phyloP scores from a whole-genome alignment of 2,113 vertebrate genomes.

The Gallinago undulata region DNA sequence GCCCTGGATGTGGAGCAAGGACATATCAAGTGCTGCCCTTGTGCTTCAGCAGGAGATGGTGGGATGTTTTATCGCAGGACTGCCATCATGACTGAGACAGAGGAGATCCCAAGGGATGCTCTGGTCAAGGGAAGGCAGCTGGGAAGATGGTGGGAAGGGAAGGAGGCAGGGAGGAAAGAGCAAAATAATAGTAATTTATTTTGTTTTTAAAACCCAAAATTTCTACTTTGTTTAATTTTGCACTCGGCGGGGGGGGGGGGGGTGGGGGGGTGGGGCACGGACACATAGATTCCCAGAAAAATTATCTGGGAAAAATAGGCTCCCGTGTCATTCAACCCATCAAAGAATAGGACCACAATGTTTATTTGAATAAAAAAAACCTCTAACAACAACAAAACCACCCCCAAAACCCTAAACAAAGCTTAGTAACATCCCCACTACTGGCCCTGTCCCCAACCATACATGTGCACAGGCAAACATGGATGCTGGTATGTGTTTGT shows the following conservation, averaged over 20 bases:
- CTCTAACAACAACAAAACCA: too few species aligned
- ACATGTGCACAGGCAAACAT: too few species aligned
- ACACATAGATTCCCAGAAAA: neutral
- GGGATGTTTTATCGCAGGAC: neutral
- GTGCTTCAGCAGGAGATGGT: neutral
- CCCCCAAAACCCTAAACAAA: neutral
- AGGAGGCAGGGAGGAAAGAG: neutral
- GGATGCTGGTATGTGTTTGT: neutral
- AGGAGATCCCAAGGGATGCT: neutral
- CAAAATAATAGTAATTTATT: conserved; percentile 48
- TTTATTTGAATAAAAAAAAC: neutral
- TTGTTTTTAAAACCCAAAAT: conserved; percentile 22
- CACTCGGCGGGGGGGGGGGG: neutral
- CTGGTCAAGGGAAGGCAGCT: neutral
- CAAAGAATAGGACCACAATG: neutral
- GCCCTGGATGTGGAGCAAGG: neutral
- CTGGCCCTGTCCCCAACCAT: neutral
- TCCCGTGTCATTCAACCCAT: neutral
- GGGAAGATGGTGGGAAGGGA: conserved; percentile 23
- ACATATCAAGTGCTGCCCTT: neutral
- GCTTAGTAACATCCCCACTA: neutral
- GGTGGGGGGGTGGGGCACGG: too few species aligned
- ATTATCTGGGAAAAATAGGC: conserved; percentile 17
- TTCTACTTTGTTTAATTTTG: conserved; percentile 41
- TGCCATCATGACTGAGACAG: neutral